These are phyloP conservation scores for Muscicapa striata DNA, from an alignment of 2,797 vertebrate species.

Conservation along the genomic window DNA sequence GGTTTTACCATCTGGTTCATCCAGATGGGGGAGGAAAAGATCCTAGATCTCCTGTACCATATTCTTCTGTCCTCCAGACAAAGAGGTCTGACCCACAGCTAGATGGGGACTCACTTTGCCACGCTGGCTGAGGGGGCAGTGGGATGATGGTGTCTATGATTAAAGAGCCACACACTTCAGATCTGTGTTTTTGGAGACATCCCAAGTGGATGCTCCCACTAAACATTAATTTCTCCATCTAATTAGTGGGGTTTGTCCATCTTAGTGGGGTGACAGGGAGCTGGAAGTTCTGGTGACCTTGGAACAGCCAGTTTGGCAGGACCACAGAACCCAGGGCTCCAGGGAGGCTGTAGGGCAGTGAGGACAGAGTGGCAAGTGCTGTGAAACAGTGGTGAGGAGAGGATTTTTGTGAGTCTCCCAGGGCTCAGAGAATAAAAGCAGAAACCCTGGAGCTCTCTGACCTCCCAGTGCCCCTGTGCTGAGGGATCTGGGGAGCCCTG, in stretches of 20 bases:
- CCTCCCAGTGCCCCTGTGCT: neutral
- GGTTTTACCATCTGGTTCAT: neutral
- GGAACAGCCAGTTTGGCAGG: neutral
- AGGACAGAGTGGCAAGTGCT: neutral
- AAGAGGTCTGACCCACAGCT: neutral
- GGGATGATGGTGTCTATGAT: neutral
- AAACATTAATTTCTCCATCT: neutral
- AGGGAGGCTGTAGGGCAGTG: rapidly evolving
- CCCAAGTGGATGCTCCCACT: neutral
- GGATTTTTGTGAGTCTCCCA: neutral
- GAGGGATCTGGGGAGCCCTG: neutral
- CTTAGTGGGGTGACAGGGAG: neutral
- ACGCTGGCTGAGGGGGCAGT: neutral
- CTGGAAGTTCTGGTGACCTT: neutral
- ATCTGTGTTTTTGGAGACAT: neutral
- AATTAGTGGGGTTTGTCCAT: neutral
- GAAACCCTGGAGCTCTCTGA: neutral
- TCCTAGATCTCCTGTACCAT: neutral
- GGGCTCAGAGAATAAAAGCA: neutral
- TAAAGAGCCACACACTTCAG: neutral
- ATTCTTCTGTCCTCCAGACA: neutral
- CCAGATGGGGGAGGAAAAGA: neutral
- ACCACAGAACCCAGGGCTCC: neutral
- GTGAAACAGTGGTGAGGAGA: neutral
- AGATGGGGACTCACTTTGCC: neutral